phyloP scores from a whole-genome alignment of 2,888 invertebrate genomes.

The Chrysolina americana region DNA sequence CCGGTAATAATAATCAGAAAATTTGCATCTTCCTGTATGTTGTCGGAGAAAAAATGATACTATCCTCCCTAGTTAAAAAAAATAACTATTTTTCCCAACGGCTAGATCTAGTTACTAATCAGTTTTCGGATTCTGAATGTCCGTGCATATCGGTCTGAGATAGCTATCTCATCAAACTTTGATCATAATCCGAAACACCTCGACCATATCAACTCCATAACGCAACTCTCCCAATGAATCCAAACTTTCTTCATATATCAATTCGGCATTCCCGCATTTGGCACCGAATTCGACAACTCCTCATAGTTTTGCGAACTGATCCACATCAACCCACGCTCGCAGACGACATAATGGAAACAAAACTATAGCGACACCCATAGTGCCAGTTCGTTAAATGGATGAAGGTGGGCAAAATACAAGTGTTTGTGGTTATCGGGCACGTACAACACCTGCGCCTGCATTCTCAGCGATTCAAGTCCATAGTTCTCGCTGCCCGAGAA shows the following conservation, averaged over 20 bases:
- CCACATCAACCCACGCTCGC: neutral
- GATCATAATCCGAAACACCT: neutral
- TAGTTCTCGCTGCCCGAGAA: conserved; percentile 47
- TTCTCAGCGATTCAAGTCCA: conserved; percentile 47
- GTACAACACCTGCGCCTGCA: conserved; percentile 48
- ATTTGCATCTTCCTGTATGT: no score
- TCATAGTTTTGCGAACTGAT: conserved; percentile 20
- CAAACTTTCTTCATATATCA: conserved; percentile 16
- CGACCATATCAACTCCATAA: neutral
- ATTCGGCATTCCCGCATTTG: neutral
- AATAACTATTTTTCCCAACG: no score
- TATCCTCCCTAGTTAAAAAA: no score
- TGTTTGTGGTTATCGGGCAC: conserved; percentile 22
- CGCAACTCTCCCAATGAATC: neutral
- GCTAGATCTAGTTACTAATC: no score
- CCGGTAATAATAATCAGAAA: no score
- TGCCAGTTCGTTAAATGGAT: conserved; percentile 11
- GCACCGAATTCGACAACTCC: conserved; percentile 1
- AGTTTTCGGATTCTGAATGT: no score
- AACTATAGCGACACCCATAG: conserved; percentile 18
- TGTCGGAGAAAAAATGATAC: no score
- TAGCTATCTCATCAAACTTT: neutral
- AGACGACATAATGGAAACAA: conserved; percentile 17
- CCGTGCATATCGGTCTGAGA: no score
- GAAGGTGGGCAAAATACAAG: conserved; percentile 30